These are phyloP conservation scores for Sitta europaea DNA, from an alignment of 2,113 vertebrate species.

Conservation along the genomic window DNA sequence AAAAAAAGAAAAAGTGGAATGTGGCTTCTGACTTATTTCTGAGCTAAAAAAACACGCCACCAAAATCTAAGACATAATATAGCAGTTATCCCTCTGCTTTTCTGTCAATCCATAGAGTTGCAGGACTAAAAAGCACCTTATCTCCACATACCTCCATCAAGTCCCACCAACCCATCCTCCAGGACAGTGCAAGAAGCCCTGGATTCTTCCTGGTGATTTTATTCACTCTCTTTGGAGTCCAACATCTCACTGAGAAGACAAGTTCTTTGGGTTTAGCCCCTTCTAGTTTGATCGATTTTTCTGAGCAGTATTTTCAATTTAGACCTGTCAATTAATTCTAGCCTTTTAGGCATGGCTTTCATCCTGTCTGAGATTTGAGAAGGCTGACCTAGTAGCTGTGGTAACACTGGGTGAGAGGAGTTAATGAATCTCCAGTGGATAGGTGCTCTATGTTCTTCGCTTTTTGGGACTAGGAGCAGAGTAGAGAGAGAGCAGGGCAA, in stretches of 20 bases:
- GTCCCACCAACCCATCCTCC: background rate
- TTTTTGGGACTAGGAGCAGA: background rate
- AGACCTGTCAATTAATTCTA: background rate
- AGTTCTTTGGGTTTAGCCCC: background rate
- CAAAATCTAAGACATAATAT: background rate
- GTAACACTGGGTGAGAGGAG: background rate
- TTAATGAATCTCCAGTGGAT: background rate
- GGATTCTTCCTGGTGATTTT: background rate
- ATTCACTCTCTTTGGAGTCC: background rate
- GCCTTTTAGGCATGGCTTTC: background rate
- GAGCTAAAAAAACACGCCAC: background rate
- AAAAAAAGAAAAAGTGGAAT: background rate
- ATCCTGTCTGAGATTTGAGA: background rate
- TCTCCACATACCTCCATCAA: background rate
- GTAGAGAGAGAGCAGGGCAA: background rate
- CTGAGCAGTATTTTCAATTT: background rate
- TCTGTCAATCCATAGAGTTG: background rate
- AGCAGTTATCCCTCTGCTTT: background rate
- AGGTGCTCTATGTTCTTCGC: background rate
- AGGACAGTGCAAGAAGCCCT: background rate
- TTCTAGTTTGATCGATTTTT: background rate
- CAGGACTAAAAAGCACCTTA: background rate
- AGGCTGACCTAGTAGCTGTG: background rate
- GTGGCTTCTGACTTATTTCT: background rate
- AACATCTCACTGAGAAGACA: background rate